phyloP scores from a whole-genome alignment of 2,797 vertebrate species.

The Hozukius guyotensis region DNA sequence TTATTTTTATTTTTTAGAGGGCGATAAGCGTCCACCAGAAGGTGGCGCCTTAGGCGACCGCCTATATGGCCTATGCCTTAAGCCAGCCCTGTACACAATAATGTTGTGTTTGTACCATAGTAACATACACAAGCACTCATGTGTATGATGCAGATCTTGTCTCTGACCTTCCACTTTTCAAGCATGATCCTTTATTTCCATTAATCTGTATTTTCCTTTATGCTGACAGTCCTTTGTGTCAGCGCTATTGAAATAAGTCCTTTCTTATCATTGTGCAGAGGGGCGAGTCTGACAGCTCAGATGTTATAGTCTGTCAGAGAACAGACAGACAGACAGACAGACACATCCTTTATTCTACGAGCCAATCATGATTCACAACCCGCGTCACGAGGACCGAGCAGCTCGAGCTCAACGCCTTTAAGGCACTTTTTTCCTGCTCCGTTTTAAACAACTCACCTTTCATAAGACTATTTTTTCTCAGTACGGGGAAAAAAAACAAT shows the following conservation, averaged over 20 bases:
- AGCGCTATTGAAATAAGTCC: constrained; percentile 40
- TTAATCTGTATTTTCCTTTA: constrained; percentile 44
- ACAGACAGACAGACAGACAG: constrained; percentile 27
- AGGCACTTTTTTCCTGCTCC: constrained; percentile 1
- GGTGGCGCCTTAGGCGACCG: too few species aligned
- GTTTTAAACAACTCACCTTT: background rate
- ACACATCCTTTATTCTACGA: constrained; percentile 33
- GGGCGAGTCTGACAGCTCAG: constrained; percentile 49
- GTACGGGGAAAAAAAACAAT: background rate
- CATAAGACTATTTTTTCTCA: background rate
- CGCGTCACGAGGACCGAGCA: constrained; percentile 15
- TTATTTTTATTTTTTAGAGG: too few species aligned
- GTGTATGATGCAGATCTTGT: background rate
- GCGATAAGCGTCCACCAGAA: too few species aligned
- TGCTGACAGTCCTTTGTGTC: constrained; percentile 36
- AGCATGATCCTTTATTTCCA: constrained; percentile 34
- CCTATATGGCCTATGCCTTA: too few species aligned
- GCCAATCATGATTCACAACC: constrained; percentile 49
- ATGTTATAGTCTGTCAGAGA: constrained; percentile 42
- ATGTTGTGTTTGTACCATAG: background rate
- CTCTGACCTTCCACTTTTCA: constrained; percentile 28
- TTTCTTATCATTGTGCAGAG: constrained; percentile 31
- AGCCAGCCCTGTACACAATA: background rate
- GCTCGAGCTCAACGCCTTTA: constrained; percentile 1
- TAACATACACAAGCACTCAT: background rate